Evolutionary conservation across 1,140 invertebrate species (phyloP), one percentile per base, ranked within the genome.

Genomic region (Neoseiulus cucumeris): DNA sequence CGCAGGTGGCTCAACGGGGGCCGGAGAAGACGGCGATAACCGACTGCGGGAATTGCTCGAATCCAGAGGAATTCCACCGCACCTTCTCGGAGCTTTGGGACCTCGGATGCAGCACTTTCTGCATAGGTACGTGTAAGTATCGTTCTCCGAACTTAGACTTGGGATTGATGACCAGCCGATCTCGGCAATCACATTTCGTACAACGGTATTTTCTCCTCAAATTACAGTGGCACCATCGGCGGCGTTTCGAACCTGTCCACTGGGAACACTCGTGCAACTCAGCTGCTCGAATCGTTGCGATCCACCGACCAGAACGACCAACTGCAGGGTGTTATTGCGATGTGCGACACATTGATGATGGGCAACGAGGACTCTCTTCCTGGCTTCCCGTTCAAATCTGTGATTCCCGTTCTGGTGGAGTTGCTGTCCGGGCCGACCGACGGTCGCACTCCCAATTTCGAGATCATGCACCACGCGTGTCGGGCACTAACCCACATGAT

Each of bases 381-480:
- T 29, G 94, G 94, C 22, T 97, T 98, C 76, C 94, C 94, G 0
- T 89, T 98, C 0, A 92, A 96, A 71, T 91, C 95, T 77, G 92
- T 96, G 14, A 92, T 98, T 14, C 92, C 94, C 12, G 91, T 91
- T 1, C 82, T 98, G 1, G 89, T 91, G 44, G 85, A 82, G 71
- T 76, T 94, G 33, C 80, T 93, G 1, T 84, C 86, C 29, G 90
- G 51, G 6, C 51, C 51, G 51, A 33, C 51, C 51, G 74, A 59
- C 6, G 51, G 51, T 17, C 51, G 51, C 14, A 17, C 51, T 17
- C 51, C 51, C 14, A 98, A 98, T 79, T 98, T 98, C 80, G 95
- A 98, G 76, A 95, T 98, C 81, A 98, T 98, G 94, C 95, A 97
- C 73, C 91, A 98, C 76, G 93, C 94, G 0, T 97, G 93, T 76